phyloP scores from a whole-genome alignment of 1,140 invertebrate genomes.

The Drosophila pachea region DNA sequence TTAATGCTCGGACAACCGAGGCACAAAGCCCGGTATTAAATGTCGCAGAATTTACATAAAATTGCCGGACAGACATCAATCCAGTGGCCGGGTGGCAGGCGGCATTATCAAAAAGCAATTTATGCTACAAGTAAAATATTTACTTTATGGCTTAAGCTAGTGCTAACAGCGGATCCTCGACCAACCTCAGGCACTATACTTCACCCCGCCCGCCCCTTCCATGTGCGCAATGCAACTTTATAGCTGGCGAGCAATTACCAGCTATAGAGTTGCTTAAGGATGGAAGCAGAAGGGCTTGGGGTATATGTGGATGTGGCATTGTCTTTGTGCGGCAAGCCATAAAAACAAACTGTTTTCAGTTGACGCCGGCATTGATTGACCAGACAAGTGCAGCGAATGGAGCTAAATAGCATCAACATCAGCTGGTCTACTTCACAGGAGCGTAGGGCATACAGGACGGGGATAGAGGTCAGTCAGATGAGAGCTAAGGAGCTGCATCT shows the following conservation, averaged over 20 bases:
- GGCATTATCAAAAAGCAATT: conserved; percentile 48
- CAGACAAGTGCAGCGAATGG: conserved; percentile 74
- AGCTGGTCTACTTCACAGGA: conserved; percentile 66
- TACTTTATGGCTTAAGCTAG: conserved; percentile 49
- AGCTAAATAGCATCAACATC: conserved; percentile 54
- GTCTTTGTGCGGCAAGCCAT: conserved; percentile 71
- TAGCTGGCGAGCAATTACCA: conserved; percentile 66
- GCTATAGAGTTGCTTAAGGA: conserved; percentile 14
- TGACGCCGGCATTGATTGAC: conserved; percentile 71
- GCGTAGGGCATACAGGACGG: neutral
- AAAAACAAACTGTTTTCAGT: conserved; percentile 74
- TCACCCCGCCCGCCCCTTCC: neutral
- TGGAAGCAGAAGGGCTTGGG: neutral
- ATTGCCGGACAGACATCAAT: conserved; percentile 14
- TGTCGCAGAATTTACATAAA: conserved; percentile 59
- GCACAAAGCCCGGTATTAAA: conserved; percentile 53
- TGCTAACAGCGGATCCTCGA: neutral
- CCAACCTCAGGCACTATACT: neutral
- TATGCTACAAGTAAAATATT: conserved; percentile 67
- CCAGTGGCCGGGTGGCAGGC: neutral
- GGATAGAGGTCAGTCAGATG: too few species aligned
- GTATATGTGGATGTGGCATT: conserved; percentile 30
- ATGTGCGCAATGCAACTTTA: conserved; percentile 52
- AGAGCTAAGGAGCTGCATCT: neutral
- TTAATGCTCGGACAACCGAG: conserved; percentile 31